Evolutionary conservation across 2,113 vertebrate genomes (phyloP).

Genomic region (Takifugu flavidus): DNA sequence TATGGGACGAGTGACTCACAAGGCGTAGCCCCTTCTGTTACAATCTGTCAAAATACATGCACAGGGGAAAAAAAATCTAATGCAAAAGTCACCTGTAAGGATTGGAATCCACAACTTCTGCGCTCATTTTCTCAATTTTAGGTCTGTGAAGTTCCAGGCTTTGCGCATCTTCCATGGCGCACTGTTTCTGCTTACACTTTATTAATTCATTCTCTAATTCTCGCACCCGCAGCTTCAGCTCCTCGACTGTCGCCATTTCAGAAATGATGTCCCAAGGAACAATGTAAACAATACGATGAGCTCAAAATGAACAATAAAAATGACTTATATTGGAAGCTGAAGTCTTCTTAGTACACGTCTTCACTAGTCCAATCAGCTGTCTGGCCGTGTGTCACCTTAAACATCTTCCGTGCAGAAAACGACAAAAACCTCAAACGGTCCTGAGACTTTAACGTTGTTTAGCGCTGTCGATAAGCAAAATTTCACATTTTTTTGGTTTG

Average conservation of each 20-base stretch:
- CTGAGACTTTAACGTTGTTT: neutral
- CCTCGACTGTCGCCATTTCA: conserved; percentile 76
- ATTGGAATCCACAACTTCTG: conserved; percentile 92
- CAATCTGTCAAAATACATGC: neutral
- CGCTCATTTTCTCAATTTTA: conserved; percentile 85
- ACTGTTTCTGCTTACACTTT: conserved; percentile 70
- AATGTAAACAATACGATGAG: neutral
- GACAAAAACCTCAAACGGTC: neutral
- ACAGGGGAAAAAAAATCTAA: neutral
- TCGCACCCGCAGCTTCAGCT: conserved; percentile 78
- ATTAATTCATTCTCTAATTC: conserved; percentile 85
- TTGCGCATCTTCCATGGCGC: conserved; percentile 45
- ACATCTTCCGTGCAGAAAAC: conserved; percentile 53
- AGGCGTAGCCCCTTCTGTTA: conserved; percentile 28
- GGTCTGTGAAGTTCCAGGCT: conserved; percentile 58
- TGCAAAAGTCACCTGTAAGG: conserved; percentile 87
- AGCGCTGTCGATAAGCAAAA: neutral
- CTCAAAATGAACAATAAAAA: neutral
- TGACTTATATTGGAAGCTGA: neutral
- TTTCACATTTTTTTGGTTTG: too few species aligned
- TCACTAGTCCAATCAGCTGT: conserved; percentile 52
- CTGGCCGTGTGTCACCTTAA: conserved; percentile 35
- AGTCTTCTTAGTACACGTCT: conserved; percentile 65
- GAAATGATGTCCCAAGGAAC: neutral
- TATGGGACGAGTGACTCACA: conserved; percentile 43